These are phyloP conservation scores for Acleris cristana DNA, from an alignment of 2,888 invertebrate species.

Conservation along the genomic window DNA sequence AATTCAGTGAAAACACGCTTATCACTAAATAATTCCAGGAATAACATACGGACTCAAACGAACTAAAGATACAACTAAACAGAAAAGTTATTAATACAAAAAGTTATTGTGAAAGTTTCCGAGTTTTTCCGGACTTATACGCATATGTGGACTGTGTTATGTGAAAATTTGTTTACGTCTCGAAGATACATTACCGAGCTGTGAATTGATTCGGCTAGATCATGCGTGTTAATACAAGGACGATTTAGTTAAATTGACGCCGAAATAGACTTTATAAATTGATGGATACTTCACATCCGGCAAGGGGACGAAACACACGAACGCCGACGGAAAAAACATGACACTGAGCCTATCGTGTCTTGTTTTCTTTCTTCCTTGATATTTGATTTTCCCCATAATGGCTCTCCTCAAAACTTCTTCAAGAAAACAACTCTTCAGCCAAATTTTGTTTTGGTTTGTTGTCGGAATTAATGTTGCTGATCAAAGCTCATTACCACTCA, in stretches of 20 bases:
- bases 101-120: conserved; percentile 41
- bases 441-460: conserved; percentile 74
- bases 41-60: conserved; percentile 54
- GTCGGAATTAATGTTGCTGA: conserved; percentile 75
- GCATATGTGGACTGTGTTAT: conserved; percentile 60
- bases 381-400: conserved; percentile 76
- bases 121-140: conserved; percentile 43
- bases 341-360: conserved; percentile 77
- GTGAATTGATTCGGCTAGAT: conserved; percentile 55
- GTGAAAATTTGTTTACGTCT: conserved; percentile 56
- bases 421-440: conserved; percentile 64
- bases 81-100: conserved; percentile 36
- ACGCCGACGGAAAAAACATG: conserved; percentile 83
- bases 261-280: conserved; percentile 74
- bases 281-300: conserved; percentile 81
- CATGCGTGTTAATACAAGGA: conserved; percentile 67
- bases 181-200: conserved; percentile 48
- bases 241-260: conserved; percentile 64
- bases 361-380: conserved; percentile 81
- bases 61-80: conserved; percentile 39
- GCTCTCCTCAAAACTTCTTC: conserved; percentile 66
- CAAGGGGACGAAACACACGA: conserved; percentile 74
- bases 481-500: conserved; percentile 77
- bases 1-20: conserved; percentile 75
- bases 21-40: conserved; percentile 65